Base-by-base conservation (phyloP, 2,888 invertebrate genomes). In the Tanypteryx hageni region DNA sequence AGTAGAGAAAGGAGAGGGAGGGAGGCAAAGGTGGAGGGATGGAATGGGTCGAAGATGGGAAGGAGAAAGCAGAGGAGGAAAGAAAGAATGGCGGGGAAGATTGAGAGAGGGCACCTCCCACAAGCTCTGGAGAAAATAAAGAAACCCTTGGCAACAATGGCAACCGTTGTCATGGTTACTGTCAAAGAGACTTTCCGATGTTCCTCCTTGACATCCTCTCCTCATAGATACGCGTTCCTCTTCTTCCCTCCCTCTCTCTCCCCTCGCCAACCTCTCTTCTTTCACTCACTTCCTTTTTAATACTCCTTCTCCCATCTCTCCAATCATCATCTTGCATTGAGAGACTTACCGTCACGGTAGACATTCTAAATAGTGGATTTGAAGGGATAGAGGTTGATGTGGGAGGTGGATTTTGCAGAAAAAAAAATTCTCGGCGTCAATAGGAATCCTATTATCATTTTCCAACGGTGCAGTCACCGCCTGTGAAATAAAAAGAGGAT, bases 171-270 rank as follows among this genome's bases (percentile, higher is more conserved):
- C 89, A 89, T 89, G 89, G 89, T 44, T 56, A 89, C 89, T 68
- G 56, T 89, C 89, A 56, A 89, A 68, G 89, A 56, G 44, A 89
- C 89, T 64, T 89, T 68, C 89, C 89, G 64, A 89, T 89, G 89
- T 58, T 5, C 44, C 64, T 64, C 44, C 61, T 64, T 31, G n/a
- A 10, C 64, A 89, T 68, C 64, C 61, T 59, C 44, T 58, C 86
- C 27, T n/a, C 76, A 76, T 76, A 76, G 76, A 76, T 76, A 76
- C 76, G n/a, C 76, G 27, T 76, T 76, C 27, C 76, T 76, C 27
- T 76, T 13, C n/a, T 76, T 27, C 18, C 18, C 18, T 4, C 27
- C 22, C 27, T 13, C 22, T 76, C 11, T 7, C 10, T 14, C 13
- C 10, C 27, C 76, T 10, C 10, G 76, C 4, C 1, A 16, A 22